Conservation (phyloP, 2,113 vertebrate genomes). For the Centropus unirufus region DNA sequence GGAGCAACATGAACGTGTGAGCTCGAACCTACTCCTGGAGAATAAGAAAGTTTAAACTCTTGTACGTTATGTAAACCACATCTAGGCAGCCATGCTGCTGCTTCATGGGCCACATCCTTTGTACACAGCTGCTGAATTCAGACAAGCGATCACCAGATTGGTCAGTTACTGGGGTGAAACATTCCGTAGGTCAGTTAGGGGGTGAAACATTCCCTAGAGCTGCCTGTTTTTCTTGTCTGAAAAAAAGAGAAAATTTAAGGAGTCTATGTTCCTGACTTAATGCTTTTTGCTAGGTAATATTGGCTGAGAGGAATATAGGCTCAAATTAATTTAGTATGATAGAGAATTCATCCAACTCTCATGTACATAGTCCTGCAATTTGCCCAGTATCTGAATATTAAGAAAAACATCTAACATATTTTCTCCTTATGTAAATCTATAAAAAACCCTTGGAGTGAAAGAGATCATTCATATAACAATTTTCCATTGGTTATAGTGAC, state of each 20-base stretch:
- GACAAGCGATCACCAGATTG: neutral
- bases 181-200: neutral
- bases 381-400: neutral
- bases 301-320: neutral
- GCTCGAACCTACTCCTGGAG: neutral
- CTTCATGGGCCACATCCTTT: rapidly evolving
- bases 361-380: neutral
- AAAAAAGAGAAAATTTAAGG: neutral
- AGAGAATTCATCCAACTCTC: neutral
- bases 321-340: neutral
- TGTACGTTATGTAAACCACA: rapidly evolving
- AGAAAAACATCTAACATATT: neutral
- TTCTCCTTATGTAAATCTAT: neutral
- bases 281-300: neutral
- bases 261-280: neutral
- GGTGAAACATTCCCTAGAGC: neutral
- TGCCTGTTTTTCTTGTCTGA: neutral
- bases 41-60: neutral
- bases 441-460: neutral
- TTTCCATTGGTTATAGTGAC: neutral
- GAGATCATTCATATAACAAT: neutral
- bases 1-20: neutral
- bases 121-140: neutral
- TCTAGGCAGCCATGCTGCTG: neutral
- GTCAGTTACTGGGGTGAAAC: neutral